Conservation (phyloP, 2,888 invertebrate species). For the Chironomus tentans region DNA sequence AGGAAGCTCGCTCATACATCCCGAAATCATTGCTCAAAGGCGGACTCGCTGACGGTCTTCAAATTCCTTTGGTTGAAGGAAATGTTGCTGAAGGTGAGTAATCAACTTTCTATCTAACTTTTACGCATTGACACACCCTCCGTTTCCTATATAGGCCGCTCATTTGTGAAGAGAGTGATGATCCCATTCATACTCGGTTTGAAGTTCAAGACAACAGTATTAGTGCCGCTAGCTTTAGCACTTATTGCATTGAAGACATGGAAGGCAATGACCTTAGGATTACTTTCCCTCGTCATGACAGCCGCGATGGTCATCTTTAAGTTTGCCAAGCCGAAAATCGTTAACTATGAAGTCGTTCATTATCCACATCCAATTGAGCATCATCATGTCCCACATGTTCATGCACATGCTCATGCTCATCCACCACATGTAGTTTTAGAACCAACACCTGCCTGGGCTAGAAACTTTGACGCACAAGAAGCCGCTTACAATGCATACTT, state of each 20-base stretch:
- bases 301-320: conserved; percentile 81
- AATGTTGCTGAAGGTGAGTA: conserved; percentile 36
- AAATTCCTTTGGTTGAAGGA: conserved; percentile 58
- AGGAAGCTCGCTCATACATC: conserved; percentile 39
- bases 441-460: conserved; percentile 54
- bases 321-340: conserved; percentile 74
- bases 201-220: conserved; percentile 75
- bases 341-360: conserved; percentile 80
- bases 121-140: conserved; percentile 19
- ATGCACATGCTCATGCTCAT: conserved; percentile 36
- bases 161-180: conserved; percentile 73
- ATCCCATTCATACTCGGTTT: conserved; percentile 77
- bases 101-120: too few species aligned
- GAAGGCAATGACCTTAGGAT: conserved; percentile 79
- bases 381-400: conserved; percentile 42
- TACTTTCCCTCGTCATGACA: conserved; percentile 73
- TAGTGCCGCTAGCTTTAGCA: conserved; percentile 71
- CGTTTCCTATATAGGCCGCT: conserved; percentile 54
- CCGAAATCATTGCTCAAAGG: conserved; percentile 38
- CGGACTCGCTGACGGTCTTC: conserved; percentile 54
- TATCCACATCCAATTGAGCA: conserved; percentile 66
- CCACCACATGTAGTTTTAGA: conserved; percentile 29
- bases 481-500: conserved; percentile 50
- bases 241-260: conserved; percentile 80
- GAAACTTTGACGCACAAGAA: conserved; percentile 50